Evolutionary conservation across 1,140 invertebrate genomes (phyloP).

Genomic region (Dendroctonus valens): DNA sequence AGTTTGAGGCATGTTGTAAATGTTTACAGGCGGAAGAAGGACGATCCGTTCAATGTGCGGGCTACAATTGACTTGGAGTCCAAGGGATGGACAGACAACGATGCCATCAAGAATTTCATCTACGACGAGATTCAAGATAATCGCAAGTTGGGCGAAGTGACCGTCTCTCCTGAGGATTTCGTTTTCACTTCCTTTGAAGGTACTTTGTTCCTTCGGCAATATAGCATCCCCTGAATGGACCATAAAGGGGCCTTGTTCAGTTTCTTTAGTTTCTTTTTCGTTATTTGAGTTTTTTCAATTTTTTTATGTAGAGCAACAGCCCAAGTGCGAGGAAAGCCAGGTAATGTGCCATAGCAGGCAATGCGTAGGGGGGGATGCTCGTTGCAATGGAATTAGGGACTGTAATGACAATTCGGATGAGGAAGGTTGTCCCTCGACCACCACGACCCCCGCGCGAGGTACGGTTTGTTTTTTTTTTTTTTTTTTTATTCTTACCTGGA

Average conservation of each 20-base stretch:
- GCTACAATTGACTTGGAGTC: slow-evolving; percentile 54
- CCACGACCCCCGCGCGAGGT: slow-evolving; percentile 26
- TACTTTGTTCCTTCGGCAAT: slow-evolving; percentile 33
- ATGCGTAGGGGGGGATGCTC: slow-evolving; percentile 46
- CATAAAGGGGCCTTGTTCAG: background rate
- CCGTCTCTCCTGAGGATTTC: slow-evolving; percentile 51
- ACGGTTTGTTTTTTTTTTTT: slow-evolving; percentile 40
- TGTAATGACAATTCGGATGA: slow-evolving; percentile 62
- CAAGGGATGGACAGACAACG: slow-evolving; percentile 46
- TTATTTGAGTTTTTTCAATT: slow-evolving; percentile 33
- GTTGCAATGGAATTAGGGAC: slow-evolving; percentile 57
- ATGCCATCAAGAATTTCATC: slow-evolving; percentile 47
- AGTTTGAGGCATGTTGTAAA: background rate
- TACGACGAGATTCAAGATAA: slow-evolving; percentile 49
- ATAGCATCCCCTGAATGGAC: too few species aligned
- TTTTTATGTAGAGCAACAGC: slow-evolving; percentile 18
- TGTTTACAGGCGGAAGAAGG: background rate
- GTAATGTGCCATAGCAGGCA: slow-evolving; percentile 47
- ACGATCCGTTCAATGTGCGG: slow-evolving; percentile 40
- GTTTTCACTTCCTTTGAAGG: slow-evolving; percentile 53
- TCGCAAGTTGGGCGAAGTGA: slow-evolving; percentile 40
- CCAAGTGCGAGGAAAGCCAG: slow-evolving; percentile 32
- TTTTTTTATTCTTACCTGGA: slow-evolving; percentile 9
- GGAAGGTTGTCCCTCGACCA: slow-evolving; percentile 50
- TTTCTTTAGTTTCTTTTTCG: slow-evolving; percentile 2